Conservation (phyloP, 2,888 invertebrate genomes). For the Phyllotreta cruciferae region DNA sequence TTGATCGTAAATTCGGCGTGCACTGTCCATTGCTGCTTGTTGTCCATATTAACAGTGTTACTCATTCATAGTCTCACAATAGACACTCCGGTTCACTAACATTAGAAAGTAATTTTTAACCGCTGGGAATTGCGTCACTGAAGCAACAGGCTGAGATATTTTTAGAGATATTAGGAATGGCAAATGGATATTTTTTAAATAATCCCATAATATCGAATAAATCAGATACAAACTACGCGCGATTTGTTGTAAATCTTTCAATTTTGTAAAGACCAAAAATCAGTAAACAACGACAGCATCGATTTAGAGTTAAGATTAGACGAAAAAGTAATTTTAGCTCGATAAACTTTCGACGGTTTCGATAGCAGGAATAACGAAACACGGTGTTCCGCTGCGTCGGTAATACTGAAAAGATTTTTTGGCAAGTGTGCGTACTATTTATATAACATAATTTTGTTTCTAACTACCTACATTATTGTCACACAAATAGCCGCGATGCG, state of each 20-base stretch:
- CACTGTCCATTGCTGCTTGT: slow-evolving; percentile 71
- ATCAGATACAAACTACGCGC: no score
- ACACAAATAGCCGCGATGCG: slow-evolving; percentile 24
- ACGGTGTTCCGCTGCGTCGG: slow-evolving; percentile 22
- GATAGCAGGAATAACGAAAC: slow-evolving; percentile 6
- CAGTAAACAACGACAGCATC: slow-evolving; percentile 16
- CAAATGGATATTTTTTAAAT: slow-evolving; percentile 8
- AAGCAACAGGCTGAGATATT: slow-evolving; percentile 35
- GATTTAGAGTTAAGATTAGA: background rate
- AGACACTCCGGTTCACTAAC: slow-evolving; percentile 29
- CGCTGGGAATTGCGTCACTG: slow-evolving; percentile 28
- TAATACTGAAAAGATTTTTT: slow-evolving; percentile 36
- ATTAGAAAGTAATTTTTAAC: slow-evolving; percentile 12
- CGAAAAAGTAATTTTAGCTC: slow-evolving; percentile 1
- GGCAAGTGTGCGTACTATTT: slow-evolving; percentile 36
- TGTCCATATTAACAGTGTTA: slow-evolving; percentile 22
- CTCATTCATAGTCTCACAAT: slow-evolving; percentile 20
- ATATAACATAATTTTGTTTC: slow-evolving; percentile 37
- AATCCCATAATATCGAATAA: no score
- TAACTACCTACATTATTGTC: slow-evolving; percentile 29
- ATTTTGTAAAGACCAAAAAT: background rate
- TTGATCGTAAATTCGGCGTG: slow-evolving; percentile 73
- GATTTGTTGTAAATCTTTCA: no score
- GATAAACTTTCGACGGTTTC: slow-evolving; percentile 15
- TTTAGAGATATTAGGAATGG: slow-evolving; percentile 32